Evolutionary conservation across 92 coral and sea anemone genomes (phyloP), one percentile per base, ranked within the genome.

Genomic region (Montipora capitata): DNA sequence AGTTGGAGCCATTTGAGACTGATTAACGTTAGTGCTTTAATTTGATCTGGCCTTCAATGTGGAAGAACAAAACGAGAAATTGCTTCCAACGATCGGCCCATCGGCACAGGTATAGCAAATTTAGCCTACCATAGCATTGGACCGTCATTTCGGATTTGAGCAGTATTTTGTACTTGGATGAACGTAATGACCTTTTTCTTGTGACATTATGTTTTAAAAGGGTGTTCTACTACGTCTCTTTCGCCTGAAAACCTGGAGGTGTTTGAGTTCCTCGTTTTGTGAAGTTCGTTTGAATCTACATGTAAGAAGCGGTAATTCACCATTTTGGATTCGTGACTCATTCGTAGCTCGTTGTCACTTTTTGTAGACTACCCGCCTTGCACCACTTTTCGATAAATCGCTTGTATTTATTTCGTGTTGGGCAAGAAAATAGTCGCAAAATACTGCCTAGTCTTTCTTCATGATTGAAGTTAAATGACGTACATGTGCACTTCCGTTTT

Each of bases 281-380:
- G 27, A 5, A 27, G 12, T 63, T 48, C 10, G 52, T 48, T 5
- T 43, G 66, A 67, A 54, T 80, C 35, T 27, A 27, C 35, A 12
- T 80, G 76, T 73, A 45, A 20, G 54, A 14, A 58, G 86, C 73
- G 16, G 86, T 82, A 78, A 82, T 70, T 52, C 87, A 71, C 87
- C 87, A 59, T 71, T 82, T 82, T 82, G 52, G 87, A 82, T 59
- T 71, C 67, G 87, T 82, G 87, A 82, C 87, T 82, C 87, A 82
- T 51, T 82, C 61, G 79, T 71, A 58, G 78, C 42, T 82, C 79
- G 87, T 71, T 70, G 79, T 56, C 87, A 82, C 69, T 57, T 82
- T 82, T 49, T 40, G 87, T 70, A 49, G 79, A 40, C 79, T 41
- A 57, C 71, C 70, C 68, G 77, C 78, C 87, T 68, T n/a, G 38